Base-by-base conservation (phyloP, 2,113 vertebrate species). In the Hippocampus mohnikei region DNA sequence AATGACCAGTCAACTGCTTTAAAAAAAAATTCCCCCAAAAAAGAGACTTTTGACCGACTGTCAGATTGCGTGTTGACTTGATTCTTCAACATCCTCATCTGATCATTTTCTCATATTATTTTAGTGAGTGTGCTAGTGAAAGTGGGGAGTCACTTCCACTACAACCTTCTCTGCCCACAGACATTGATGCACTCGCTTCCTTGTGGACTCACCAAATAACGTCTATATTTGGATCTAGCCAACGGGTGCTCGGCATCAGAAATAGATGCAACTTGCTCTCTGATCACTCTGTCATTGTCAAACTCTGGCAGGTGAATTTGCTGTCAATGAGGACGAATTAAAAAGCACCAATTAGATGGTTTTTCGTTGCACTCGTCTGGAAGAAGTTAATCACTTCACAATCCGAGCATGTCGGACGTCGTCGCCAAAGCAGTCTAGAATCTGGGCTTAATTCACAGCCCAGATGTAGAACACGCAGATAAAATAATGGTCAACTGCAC, bases 171-270 rank as follows among this genome's bases (percentile, higher is more conserved):
- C 70, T 6, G 75, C 71, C 79, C 74, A 74, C 71, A 69, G 77
- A 80, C 68, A 66, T 80, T 73, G 70, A 64, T 78, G 77, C 27
- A 55, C 74, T 80, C 33, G 73, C 23, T 21, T 53, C 5, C 21
- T 53, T 10, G 52, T n/a, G 8, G 52, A 69, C 79, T 73, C 55
- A 76, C 77, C 52, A 69, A 37, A 84, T 78, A 77, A 67, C 41
- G 55, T 87, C 84, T 82, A 82, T 79, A 75, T 88, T 80, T 86
- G 85, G 86, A 76, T 71, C 52, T 1, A 29, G 56, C 27, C 25
- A 33, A 59, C 8, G 5, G 56, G 23, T 59, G 13, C 25, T 16
- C 27, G 6, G 56, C 25, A 18, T 59, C 25, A 15, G 27, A 59
- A 59, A 59, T 29, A 59, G 27, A 59, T 13, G n/a, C 23, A 23